These are phyloP conservation scores for Heteronetta atricapilla DNA, from an alignment of 2,113 vertebrate genomes.

Conservation along the genomic window DNA sequence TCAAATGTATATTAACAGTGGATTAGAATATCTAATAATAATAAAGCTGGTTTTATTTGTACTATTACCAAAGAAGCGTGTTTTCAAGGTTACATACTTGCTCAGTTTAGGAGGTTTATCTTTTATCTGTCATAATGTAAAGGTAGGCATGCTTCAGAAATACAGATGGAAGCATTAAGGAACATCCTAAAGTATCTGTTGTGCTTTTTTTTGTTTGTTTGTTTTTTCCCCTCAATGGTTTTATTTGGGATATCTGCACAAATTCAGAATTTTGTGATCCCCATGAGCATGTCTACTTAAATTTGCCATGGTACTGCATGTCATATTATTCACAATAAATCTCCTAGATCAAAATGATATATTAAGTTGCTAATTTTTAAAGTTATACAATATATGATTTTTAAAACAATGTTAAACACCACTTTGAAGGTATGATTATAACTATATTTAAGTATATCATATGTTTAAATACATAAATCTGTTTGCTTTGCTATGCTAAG, in stretches of 20 bases:
- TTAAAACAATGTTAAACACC: background rate
- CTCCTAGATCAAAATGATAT: background rate
- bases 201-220: too few species aligned
- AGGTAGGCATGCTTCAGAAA: background rate
- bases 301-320: background rate
- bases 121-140: background rate
- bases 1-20: background rate
- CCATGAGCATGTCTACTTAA: background rate
- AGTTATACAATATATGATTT: background rate
- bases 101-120: background rate
- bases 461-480: background rate
- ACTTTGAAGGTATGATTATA: background rate
- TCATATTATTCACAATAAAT: background rate
- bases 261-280: background rate
- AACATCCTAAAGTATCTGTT: background rate
- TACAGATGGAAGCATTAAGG: fast-evolving
- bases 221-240: background rate
- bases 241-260: background rate
- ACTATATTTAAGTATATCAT: background rate
- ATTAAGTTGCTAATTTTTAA: background rate
- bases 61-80: background rate
- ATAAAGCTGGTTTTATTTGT: background rate
- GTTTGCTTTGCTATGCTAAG: background rate
- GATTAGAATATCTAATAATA: background rate
- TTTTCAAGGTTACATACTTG: background rate